Evolutionary conservation across 1,140 invertebrate species (phyloP), one percentile per base, ranked within the genome.

Genomic region (Watersipora subatra): DNA sequence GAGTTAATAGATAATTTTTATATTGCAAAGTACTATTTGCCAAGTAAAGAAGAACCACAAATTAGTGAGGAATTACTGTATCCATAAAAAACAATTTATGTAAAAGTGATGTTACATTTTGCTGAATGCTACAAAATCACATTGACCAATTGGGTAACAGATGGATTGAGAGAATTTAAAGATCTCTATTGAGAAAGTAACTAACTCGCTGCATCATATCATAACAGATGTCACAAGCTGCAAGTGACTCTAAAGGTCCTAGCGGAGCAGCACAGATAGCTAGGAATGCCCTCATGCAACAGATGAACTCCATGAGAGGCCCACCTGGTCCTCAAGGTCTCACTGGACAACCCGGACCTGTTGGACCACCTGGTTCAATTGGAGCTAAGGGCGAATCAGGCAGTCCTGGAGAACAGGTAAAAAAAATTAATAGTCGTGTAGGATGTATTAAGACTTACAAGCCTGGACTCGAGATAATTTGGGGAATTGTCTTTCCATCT

Each of bases 271-370:
- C 34, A 46, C 34, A 46, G n/a, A 46, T 7, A n/a, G 34, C 34
- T 12, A 46, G 34, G 34, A n/a, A 7, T n/a, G 34, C 34, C n/a
- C 34, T 46, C 7, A 46, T 78, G 30, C 72, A 88, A 87, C 83
- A 46, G 34, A 57, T 86, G 78, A 12, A 7, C 7, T 84, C 89
- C 25, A 90, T 92, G 88, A 81, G 88, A 74, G 90, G 90, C 7
- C 80, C 84, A 1, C 84, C 87, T 72, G 90, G 90, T 1, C 88
- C 89, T 1, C 86, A 87, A 84, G 90, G 90, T 22, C 78, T 93
- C 28, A 89, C 70, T 26, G 76, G 77, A 26, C 72, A 84, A 62
- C 82, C 84, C 28, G 88, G 88, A 1, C 85, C 86, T 0, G 75
- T 86, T 64, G 88, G 88, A 1, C 87, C 86, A 0, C 77, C 87